These are phyloP conservation scores for Porites divaricata DNA, from an alignment of 92 coral and sea anemone genomes.

Conservation along the genomic window DNA sequence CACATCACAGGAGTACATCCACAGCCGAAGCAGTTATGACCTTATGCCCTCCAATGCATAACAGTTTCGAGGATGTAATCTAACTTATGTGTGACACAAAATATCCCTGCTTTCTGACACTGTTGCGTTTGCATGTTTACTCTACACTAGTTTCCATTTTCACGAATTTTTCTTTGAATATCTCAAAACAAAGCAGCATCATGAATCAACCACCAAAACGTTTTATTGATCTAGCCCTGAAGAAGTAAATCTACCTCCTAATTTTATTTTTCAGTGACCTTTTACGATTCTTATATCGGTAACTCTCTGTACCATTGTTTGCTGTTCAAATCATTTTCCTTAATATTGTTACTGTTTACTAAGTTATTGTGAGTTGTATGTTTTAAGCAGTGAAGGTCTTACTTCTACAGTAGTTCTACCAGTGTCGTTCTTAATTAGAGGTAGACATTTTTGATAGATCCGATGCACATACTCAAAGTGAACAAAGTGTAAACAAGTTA, in stretches of 20 bases:
- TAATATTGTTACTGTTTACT: not conserved
- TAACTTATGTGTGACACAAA: not conserved
- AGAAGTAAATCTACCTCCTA: not conserved
- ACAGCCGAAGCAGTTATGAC: too few relatives aligned
- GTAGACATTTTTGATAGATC: slow-evolving; percentile 17
- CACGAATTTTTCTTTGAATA: not conserved
- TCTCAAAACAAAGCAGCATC: too few relatives aligned
- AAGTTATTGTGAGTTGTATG: slow-evolving; percentile 2
- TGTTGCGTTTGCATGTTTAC: too few relatives aligned
- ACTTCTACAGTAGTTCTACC: not conserved
- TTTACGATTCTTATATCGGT: slow-evolving; percentile 13
- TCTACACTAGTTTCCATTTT: not conserved
- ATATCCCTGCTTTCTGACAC: not conserved
- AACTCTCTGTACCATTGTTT: not conserved
- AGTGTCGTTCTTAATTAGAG: not conserved
- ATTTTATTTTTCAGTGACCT: slow-evolving; percentile 17
- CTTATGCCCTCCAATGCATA: too few relatives aligned
- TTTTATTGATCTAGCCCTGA: too few relatives aligned
- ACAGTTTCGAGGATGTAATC: too few relatives aligned
- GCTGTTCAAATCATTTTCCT: slow-evolving; percentile 1
- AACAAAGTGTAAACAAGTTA: slow-evolving; percentile 23
- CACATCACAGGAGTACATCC: too few relatives aligned
- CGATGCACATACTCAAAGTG: slow-evolving; percentile 28
- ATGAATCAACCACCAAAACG: too few relatives aligned
- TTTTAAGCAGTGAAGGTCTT: slow-evolving; percentile 1